Percentiles rank a stretch among this genome's conserved stretches.
phyloP scores from a whole-genome alignment of 2,113 vertebrate species.

The Siniperca knerii region DNA sequence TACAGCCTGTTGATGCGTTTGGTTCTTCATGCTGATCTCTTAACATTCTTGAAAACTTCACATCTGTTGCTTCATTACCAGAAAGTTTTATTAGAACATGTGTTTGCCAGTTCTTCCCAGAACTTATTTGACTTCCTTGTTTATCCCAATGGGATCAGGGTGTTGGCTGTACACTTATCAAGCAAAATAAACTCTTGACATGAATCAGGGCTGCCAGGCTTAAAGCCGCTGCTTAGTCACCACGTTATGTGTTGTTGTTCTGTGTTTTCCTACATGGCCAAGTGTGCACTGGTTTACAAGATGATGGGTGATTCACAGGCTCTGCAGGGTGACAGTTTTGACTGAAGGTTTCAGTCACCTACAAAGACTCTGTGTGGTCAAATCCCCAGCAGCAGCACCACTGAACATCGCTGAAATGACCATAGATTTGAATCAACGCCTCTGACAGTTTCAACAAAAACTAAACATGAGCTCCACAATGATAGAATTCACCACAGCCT shows the following conservation, averaged over 20 bases:
- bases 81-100: background rate
- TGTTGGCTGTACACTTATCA: background rate
- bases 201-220: background rate
- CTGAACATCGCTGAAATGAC: too few species aligned
- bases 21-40: background rate
- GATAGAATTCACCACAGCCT: too few species aligned
- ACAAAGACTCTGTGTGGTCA: too few species aligned
- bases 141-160: background rate
- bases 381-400: too few species aligned
- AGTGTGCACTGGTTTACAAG: background rate
- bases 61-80: background rate
- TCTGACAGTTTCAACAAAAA: too few species aligned
- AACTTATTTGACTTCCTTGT: background rate
- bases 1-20: slow-evolving; percentile 22
- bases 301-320: too few species aligned
- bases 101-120: background rate
- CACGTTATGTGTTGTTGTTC: background rate
- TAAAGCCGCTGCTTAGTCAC: background rate
- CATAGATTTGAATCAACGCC: too few species aligned
- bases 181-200: background rate
- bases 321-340: too few species aligned
- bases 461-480: too few species aligned
- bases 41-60: background rate
- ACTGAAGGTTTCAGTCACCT: too few species aligned
- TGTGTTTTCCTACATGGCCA: background rate